phyloP scores from a whole-genome alignment of 1,140 invertebrate species.

The Listronotus oregonensis region DNA sequence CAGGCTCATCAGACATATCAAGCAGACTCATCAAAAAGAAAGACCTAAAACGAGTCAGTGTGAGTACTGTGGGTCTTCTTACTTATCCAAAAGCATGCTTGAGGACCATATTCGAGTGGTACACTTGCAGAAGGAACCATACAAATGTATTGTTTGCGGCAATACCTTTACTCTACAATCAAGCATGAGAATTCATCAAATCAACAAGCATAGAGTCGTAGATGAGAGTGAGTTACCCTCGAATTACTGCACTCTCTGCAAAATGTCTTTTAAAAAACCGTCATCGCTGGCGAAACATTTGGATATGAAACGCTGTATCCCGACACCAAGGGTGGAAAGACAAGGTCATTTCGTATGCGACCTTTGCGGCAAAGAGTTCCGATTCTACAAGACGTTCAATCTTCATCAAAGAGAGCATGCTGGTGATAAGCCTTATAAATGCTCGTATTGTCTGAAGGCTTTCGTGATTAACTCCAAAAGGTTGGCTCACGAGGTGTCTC shows the following conservation, averaged over 20 bases:
- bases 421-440: constrained; percentile 58
- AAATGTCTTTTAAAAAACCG: constrained; percentile 31
- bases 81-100: constrained; percentile 28
- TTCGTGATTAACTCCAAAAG: constrained; percentile 60
- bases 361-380: constrained; percentile 67
- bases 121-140: constrained; percentile 29
- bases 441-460: constrained; percentile 59
- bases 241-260: constrained; percentile 33
- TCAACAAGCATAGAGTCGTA: constrained; percentile 31
- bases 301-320: constrained; percentile 41
- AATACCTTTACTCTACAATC: constrained; percentile 30
- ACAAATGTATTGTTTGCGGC: constrained; percentile 30
- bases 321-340: constrained; percentile 18
- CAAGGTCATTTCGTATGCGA: constrained; percentile 63
- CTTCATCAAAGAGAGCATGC: constrained; percentile 61
- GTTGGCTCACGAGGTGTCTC: constrained; percentile 64
- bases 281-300: constrained; percentile 30
- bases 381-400: constrained; percentile 62
- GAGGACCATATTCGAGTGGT: constrained; percentile 33
- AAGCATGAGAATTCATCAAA: constrained; percentile 34
- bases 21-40: constrained; percentile 39
- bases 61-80: constrained; percentile 26
- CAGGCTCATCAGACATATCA: constrained; percentile 38
- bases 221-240: constrained; percentile 32
- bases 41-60: constrained; percentile 50